Evolutionary conservation across 2,797 vertebrate genomes (phyloP), one percentile per base, ranked within the genome.

Genomic region (Melopsittacus undulatus): DNA sequence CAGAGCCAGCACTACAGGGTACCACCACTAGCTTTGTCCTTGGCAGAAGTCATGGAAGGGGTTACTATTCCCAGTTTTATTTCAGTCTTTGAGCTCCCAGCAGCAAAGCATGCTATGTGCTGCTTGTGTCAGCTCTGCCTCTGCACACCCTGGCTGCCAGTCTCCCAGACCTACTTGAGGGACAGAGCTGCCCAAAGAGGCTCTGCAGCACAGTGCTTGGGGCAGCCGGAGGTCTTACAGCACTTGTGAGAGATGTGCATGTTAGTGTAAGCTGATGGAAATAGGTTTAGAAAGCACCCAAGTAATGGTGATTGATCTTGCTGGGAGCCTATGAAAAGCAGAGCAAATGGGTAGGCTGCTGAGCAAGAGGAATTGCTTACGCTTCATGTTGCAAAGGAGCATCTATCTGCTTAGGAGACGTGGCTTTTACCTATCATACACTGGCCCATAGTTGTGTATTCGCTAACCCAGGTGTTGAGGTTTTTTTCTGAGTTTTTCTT

Each of bases 141-240:
- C 57, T 3, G 1, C 13, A 4, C 4, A 5, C 54, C 38, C 24
- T 32, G 24, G 18, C 81, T 78, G n/a, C 16, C 52, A 11, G 8
- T 24, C 67, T 67, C 30, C 40, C 48, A 72, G 57, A 10, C 5
- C 11, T 75, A 32, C 67, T 62, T 1, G 0, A 54, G 20, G 42
- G 12, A 64, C 11, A 59, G 27, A 61, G 70, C 22, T 63, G 69
- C 57, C 24, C 49, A 9, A 49, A 74, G 40, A 63, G 48, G 16
- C 24, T 21, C 49, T 5, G 17, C n/a, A 22, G 15, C 1, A 1
- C 48, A 64, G 67, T 0, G 0, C 5, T 1, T 11, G 13, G 20
- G 54, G 27, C 46, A 69, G 72, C 38, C 1, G 1, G 32, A 57
- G 23, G 5, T 49, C 42, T 78, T 3, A 0, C 0, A 0, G 42